These are phyloP conservation scores for Volucella inflata DNA, from an alignment of 2,888 invertebrate genomes.

Conservation along the genomic window DNA sequence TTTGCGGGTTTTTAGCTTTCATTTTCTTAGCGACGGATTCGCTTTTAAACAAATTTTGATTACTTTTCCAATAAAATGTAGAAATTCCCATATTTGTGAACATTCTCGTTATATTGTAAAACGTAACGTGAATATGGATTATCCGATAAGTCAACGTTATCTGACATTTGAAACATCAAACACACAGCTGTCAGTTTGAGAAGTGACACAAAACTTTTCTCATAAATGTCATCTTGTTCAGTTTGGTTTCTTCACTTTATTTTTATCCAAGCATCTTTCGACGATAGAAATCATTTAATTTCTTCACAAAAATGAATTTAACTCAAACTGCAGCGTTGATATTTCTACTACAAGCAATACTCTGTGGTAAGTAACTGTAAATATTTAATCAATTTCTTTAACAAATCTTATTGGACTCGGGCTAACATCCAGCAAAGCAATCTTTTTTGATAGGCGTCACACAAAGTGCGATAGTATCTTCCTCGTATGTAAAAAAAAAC, in stretches of 20 bases:
- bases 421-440: constrained; percentile 6
- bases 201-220: constrained; percentile 58
- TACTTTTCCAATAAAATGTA: too few relatives aligned
- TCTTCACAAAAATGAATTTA: constrained; percentile 53
- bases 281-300: constrained; percentile 27
- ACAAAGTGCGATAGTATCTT: too few relatives aligned
- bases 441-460: constrained; percentile 49
- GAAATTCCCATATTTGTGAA: background rate
- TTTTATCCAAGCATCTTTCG: constrained; percentile 47
- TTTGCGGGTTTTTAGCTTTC: too few relatives aligned
- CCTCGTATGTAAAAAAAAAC: constrained; percentile 18
- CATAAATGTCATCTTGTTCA: constrained; percentile 50
- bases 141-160: constrained; percentile 6
- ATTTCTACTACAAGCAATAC: constrained; percentile 37
- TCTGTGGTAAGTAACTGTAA: constrained; percentile 54
- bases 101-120: background rate
- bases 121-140: background rate
- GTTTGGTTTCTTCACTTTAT: constrained; percentile 59
- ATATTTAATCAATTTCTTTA: background rate
- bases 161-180: constrained; percentile 14
- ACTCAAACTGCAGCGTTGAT: constrained; percentile 29
- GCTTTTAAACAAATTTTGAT: too few relatives aligned
- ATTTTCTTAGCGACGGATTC: too few relatives aligned
- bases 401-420: background rate
- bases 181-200: constrained; percentile 36